Evolutionary conservation across 1,140 invertebrate genomes (phyloP).

Genomic region (Drosophila athabasca): DNA sequence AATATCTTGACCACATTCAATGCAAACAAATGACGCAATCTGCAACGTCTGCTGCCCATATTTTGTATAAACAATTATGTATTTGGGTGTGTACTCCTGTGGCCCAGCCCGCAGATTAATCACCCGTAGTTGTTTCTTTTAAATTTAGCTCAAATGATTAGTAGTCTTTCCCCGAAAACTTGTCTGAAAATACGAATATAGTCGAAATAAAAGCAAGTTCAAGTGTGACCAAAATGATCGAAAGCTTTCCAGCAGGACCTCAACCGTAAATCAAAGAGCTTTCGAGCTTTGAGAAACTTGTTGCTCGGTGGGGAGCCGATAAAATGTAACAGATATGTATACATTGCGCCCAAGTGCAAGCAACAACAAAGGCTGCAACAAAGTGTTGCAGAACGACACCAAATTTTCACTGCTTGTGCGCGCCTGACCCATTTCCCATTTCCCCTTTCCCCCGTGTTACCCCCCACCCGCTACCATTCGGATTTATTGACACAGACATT

Average conservation of each 20-base stretch:
- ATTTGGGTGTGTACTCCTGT: too few relatives aligned
- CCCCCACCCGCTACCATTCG: too few relatives aligned
- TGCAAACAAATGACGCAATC: constrained; percentile 67
- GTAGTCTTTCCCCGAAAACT: background rate
- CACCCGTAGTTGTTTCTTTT: constrained; percentile 15
- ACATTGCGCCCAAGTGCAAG: background rate
- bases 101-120: background rate
- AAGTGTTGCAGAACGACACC: constrained; percentile 23
- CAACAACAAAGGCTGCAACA: constrained; percentile 12
- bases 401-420: constrained; percentile 43
- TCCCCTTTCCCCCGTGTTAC: background rate
- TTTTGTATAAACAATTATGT: constrained; percentile 61
- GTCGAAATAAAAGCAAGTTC: background rate
- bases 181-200: too few relatives aligned
- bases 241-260: constrained; percentile 11
- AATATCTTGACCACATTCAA: constrained; percentile 46
- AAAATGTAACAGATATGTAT: background rate
- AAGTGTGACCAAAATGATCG: background rate
- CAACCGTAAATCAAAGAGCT: constrained; percentile 40
- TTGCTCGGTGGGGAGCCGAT: constrained; percentile 29
- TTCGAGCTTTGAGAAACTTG: constrained; percentile 49
- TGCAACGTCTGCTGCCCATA: constrained; percentile 40
- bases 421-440: constrained; percentile 49
- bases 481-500: constrained; percentile 50
- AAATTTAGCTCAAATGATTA: constrained; percentile 11